Percentiles rank a stretch among this genome's conserved stretches.
Conservation (phyloP, 2,888 invertebrate species). For the Epirrhoe alternata region DNA sequence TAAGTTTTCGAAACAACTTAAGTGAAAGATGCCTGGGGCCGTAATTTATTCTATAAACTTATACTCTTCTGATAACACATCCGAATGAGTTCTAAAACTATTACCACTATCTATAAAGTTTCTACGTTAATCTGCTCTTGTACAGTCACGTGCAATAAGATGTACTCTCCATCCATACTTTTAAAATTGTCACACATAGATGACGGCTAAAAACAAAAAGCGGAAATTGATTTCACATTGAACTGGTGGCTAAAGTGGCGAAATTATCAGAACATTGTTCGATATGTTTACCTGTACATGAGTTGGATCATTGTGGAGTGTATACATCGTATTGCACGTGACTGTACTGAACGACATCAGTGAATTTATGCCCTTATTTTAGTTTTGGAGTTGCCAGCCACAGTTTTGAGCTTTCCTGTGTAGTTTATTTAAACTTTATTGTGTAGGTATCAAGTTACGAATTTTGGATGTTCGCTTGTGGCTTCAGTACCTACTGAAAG, state of each 20-base stretch:
- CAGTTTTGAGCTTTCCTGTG: slow-evolving; percentile 43
- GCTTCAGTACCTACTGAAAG: background rate
- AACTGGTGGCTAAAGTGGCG: no score
- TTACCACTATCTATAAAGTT: slow-evolving; percentile 36
- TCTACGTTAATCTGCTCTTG: slow-evolving; percentile 40
- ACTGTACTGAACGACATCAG: slow-evolving; percentile 46
- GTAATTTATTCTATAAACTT: slow-evolving; percentile 6
- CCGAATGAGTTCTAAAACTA: slow-evolving; percentile 30
- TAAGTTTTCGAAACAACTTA: background rate
- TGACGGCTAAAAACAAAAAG: no score
- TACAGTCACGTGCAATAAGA: no score
- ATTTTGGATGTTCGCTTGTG: slow-evolving; percentile 1
- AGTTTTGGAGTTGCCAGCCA: slow-evolving; percentile 48
- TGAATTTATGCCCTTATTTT: slow-evolving; percentile 55
- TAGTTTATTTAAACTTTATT: slow-evolving; percentile 29
- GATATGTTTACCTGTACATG: no score
- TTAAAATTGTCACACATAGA: no score
- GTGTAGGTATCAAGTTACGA: slow-evolving; percentile 33
- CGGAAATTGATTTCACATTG: no score
- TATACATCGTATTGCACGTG: no score
- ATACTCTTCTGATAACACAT: background rate
- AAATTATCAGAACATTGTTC: no score
- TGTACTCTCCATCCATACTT: no score
- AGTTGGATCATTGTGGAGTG: no score
- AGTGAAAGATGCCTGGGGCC: background rate